Base-by-base conservation (phyloP, 64 coral and sea anemone species). In the Stichodactyla mertensii region DNA sequence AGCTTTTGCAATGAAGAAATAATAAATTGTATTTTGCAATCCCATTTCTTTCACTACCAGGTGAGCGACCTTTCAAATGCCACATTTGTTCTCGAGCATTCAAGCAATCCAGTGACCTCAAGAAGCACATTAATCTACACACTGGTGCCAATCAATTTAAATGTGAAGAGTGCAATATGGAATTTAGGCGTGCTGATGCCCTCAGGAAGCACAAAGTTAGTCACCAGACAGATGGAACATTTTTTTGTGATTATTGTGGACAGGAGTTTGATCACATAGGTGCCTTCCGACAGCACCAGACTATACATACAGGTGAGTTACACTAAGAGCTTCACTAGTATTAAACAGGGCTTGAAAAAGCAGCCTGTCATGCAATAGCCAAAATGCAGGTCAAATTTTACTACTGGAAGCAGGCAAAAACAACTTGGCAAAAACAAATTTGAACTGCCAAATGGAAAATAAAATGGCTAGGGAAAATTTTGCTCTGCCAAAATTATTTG, bases 61-160 rank as follows among this genome's bases (percentile, higher is more conserved):
- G 91, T 85, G 94, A 95, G 23, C 57, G 91, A 60, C 91, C 94
- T 45, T 96, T 96, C 81, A 93, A 96, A 80, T 96, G 94, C 80
- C 94, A 96, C 36, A 96, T 96, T 45, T 96, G 94, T 78, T 83
- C 91, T 51, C 89, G 91, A 27, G 94, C 94, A 58, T 96, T 96
- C 91, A 96, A 96, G 53, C 94, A 96, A 78, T 92, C 94, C 24
- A 96, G 94, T 51, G 94, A 96, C 74, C 86, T 96, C 36, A 96
- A 96, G 82, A 96, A 96, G 52, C 94, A 96, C 85, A 92, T 96
- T 80, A 96, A 96, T 52, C 94, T 96, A 78, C 94, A 96, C 71
- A 96, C 94, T 52, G 94, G 94, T 8, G 85, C 92, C 56, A 96
- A 96, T 59, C 94, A 96, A 79, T 96, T 96, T 16, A 96, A 96